phyloP scores from a whole-genome alignment of 2,113 vertebrate species.

The Microcebus ravelobensis region DNA sequence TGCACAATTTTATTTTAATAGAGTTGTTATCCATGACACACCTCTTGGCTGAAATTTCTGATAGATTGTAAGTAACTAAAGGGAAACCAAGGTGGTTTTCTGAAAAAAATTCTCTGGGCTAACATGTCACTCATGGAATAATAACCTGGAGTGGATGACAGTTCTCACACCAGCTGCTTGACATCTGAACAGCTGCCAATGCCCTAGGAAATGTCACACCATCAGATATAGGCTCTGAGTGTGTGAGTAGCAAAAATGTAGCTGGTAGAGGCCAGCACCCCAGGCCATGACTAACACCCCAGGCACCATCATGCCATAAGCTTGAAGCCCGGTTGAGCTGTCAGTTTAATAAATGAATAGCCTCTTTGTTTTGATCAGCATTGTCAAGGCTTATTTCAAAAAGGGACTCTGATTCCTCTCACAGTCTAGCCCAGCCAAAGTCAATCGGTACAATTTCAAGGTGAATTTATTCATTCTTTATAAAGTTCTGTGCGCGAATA shows the following conservation, averaged over 20 bases:
- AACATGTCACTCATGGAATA: slow-evolving; percentile 77
- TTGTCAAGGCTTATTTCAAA: slow-evolving; percentile 88
- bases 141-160: slow-evolving; percentile 77
- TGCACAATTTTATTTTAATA: slow-evolving; percentile 27
- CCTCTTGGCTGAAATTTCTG: slow-evolving; percentile 43
- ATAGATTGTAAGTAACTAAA: slow-evolving; percentile 71
- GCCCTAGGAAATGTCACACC: slow-evolving; percentile 85
- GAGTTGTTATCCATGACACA: slow-evolving; percentile 18
- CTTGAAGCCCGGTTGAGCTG: slow-evolving; percentile 85
- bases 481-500: slow-evolving; percentile 86
- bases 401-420: slow-evolving; percentile 85
- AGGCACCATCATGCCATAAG: slow-evolving; percentile 80
- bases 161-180: slow-evolving; percentile 80
- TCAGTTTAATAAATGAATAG: slow-evolving; percentile 88
- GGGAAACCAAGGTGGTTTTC: slow-evolving; percentile 71
- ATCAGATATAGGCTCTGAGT: slow-evolving; percentile 81
- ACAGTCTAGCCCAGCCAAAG: slow-evolving; percentile 85
- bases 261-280: slow-evolving; percentile 77
- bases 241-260: slow-evolving; percentile 77
- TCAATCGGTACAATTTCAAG: slow-evolving; percentile 90
- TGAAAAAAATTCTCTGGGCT: slow-evolving; percentile 67
- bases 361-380: slow-evolving; percentile 87
- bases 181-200: slow-evolving; percentile 83
- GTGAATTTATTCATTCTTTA: slow-evolving; percentile 91
- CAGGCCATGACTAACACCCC: slow-evolving; percentile 83